These are phyloP conservation scores for Potorous gilbertii DNA, from an alignment of 2,797 vertebrate species.

Conservation along the genomic window DNA sequence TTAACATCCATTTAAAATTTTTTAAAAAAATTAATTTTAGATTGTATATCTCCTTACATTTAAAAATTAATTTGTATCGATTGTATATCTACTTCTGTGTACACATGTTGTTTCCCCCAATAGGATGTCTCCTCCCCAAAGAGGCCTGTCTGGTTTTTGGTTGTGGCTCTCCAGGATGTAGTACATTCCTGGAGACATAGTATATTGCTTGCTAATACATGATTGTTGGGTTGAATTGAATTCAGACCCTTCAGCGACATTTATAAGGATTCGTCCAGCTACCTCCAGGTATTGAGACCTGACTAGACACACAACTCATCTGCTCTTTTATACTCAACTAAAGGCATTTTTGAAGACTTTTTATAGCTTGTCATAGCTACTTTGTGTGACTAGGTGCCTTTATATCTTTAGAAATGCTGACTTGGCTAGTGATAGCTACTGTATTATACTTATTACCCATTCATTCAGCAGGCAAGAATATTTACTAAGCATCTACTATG, in stretches of 20 bases:
- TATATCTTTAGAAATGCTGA: not conserved
- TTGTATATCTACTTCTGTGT: not conserved
- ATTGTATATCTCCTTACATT: not conserved
- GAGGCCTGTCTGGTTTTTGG: not conserved
- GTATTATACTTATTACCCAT: not conserved
- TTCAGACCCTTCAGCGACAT: not conserved
- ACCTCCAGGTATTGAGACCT: not conserved
- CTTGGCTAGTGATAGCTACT: not conserved
- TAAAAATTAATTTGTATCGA: too few relatives aligned
- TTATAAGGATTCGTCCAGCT: not conserved
- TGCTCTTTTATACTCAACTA: not conserved
- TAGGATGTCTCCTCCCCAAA: not conserved
- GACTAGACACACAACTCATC: not conserved
- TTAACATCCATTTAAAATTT: not conserved
- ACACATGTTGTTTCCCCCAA: not conserved
- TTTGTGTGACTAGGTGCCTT: not conserved
- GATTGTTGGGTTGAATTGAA: not conserved
- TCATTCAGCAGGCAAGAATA: not conserved
- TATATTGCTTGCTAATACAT: not conserved
- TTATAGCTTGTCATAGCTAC: not conserved
- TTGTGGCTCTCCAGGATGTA: not conserved
- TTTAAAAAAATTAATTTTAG: not conserved
- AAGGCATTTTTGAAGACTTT: not conserved
- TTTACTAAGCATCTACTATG: slow-evolving; percentile 13
- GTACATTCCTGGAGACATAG: not conserved